Evolutionary conservation across 2,797 vertebrate species (phyloP), one percentile per base, ranked within the genome.

Genomic region (Oryzias dopingdopingensis): DNA sequence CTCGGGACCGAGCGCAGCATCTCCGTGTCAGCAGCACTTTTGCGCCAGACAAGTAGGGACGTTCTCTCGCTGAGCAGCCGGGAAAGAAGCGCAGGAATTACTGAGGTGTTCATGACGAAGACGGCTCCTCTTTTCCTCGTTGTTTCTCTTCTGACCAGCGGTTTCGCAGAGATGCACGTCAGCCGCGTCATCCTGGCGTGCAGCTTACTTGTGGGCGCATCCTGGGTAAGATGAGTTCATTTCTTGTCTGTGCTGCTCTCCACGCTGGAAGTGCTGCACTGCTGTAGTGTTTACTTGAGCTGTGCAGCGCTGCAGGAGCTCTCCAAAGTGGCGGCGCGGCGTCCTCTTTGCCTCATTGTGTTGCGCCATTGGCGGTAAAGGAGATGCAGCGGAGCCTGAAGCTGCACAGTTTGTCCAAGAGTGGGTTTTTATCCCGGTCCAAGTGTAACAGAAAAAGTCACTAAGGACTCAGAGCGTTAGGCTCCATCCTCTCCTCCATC

Each of bases 1-100:
- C 87, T 89, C 81, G 66, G 92, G 77, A 88, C 92, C 37, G 89
- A 93, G 81, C 88, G 79, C 86, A 91, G 89, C 92, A 87, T 90
- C 93, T 79, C 81, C 79, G 89, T 55, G 77, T 93, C 95, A 95
- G 93, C 93, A 92, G 94, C 94, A 93, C 93, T 91, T 93, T 89
- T 78, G 89, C 92, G 90, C 92, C 75, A 85, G 86, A 86, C 89
- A 84, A 87, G 84, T 85, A 69, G 59, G 82, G 80, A 88, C 84
- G 45, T 69, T 77, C 59, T 83, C 75, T 70, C 66, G 62, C 78
- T 78, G 62, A 51, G 81, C 86, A 66, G 52, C 65, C 61, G 62
- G 77, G 51, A 42, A 59, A 62, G 69, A 20, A 22, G 5, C 52
- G 42, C 65, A 57, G 70, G 65, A 89, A 87, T 90, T 89, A 79